Conservation (phyloP, 2,888 invertebrate species). For the Leptinotarsa haldemani region DNA sequence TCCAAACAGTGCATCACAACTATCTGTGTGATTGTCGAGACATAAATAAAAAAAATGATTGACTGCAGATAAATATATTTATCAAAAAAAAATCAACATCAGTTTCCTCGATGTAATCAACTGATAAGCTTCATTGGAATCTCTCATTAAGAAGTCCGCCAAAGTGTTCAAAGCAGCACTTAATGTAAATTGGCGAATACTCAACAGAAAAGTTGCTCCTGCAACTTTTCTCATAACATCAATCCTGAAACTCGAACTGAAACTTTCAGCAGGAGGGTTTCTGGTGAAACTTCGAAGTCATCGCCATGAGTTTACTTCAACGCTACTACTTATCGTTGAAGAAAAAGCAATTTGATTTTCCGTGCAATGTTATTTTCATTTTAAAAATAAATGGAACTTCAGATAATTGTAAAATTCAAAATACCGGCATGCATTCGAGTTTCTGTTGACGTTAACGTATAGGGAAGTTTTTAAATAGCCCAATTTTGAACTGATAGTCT, state of each 20-base stretch:
- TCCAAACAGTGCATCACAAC: too few species aligned
- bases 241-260: constrained; percentile 54
- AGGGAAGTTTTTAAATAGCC: not conserved
- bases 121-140: constrained; percentile 43
- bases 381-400: not conserved
- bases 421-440: not conserved
- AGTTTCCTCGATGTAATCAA: constrained; percentile 50
- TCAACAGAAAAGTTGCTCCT: constrained; percentile 54
- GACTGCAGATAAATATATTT: too few species aligned
- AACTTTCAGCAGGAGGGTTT: constrained; percentile 27
- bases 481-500: too few species aligned
- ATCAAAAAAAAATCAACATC: constrained; percentile 35
- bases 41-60: too few species aligned
- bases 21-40: too few species aligned
- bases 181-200: constrained; percentile 58
- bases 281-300: constrained; percentile 21
- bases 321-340: constrained; percentile 30
- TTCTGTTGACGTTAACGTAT: not conserved
- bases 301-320: constrained; percentile 35
- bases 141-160: constrained; percentile 53
- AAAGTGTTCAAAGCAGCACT: constrained; percentile 52
- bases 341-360: constrained; percentile 39
- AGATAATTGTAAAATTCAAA: not conserved
- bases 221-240: constrained; percentile 58
- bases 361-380: not conserved